These are phyloP conservation scores for Laodelphax striatellus DNA, from an alignment of 1,140 invertebrate species.

Conservation along the genomic window DNA sequence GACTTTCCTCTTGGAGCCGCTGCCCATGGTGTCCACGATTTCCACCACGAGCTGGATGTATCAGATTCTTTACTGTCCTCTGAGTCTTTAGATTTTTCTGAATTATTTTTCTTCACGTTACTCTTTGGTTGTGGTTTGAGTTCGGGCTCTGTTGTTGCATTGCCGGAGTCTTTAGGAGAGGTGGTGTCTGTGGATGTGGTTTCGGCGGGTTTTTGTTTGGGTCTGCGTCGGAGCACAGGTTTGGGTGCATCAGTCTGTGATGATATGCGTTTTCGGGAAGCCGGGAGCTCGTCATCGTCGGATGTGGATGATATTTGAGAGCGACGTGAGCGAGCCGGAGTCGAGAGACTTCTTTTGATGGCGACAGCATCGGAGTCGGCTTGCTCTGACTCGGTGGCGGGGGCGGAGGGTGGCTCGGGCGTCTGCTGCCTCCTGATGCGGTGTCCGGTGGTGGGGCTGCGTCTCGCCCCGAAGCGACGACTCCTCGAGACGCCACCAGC, in stretches of 20 bases:
- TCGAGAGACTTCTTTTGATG: constrained; percentile 7
- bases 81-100: constrained; percentile 1
- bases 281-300: background rate
- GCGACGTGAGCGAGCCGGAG: background rate
- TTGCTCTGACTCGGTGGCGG: background rate
- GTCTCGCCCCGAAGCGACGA: constrained; percentile 8
- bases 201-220: constrained; percentile 3
- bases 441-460: constrained; percentile 16
- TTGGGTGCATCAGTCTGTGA: background rate
- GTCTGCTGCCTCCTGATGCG: constrained; percentile 6
- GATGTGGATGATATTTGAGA: constrained; percentile 2
- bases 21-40: constrained; percentile 9
- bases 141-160: background rate
- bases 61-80: constrained; percentile 6
- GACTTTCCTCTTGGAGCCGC: constrained; percentile 4
- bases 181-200: background rate
- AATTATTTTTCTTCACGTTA: constrained; percentile 9
- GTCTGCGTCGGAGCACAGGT: constrained; percentile 1
- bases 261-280: too few species aligned
- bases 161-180: background rate
- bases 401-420: constrained; percentile 1
- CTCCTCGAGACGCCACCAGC: constrained; percentile 10
- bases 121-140: constrained; percentile 1
- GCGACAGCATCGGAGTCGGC: background rate
- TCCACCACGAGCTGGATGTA: constrained; percentile 6